Evolutionary conservation across 2,113 vertebrate genomes (phyloP).

Genomic region (Puffinus mauretanicus): DNA sequence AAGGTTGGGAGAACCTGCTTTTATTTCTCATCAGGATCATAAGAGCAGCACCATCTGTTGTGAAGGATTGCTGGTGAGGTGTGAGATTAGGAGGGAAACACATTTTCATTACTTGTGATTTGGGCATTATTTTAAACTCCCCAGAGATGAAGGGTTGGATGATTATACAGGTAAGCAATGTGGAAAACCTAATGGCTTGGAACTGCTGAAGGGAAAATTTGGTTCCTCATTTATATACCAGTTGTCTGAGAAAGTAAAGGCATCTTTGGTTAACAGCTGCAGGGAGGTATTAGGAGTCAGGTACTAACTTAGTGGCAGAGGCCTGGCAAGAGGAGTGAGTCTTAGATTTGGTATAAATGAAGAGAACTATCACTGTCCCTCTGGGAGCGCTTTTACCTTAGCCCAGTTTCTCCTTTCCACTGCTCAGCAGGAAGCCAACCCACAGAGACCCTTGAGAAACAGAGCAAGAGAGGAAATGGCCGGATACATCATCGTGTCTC

Average conservation of each 20-base stretch:
- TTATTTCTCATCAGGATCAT: background rate
- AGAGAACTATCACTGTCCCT: background rate
- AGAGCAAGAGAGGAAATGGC: background rate
- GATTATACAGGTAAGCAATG: background rate
- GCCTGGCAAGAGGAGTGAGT: background rate
- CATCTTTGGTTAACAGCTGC: background rate
- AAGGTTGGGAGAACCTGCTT: background rate
- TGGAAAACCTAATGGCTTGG: background rate
- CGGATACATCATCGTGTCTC: background rate
- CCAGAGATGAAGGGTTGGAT: background rate
- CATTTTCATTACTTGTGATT: background rate
- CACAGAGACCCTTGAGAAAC: background rate
- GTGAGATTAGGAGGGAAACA: background rate
- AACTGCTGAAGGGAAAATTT: background rate
- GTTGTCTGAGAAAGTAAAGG: background rate
- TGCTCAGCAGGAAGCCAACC: background rate
- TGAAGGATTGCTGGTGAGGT: background rate
- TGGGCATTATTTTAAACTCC: conserved; percentile 8
- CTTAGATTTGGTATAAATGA: background rate
- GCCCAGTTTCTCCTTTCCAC: background rate
- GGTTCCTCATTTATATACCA: background rate
- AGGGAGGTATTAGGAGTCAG: background rate
- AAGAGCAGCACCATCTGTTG: background rate
- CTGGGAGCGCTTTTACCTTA: background rate
- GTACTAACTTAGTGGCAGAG: background rate